phyloP scores from a whole-genome alignment of 2,797 vertebrate species.

The Lutjanus argentimaculatus region DNA sequence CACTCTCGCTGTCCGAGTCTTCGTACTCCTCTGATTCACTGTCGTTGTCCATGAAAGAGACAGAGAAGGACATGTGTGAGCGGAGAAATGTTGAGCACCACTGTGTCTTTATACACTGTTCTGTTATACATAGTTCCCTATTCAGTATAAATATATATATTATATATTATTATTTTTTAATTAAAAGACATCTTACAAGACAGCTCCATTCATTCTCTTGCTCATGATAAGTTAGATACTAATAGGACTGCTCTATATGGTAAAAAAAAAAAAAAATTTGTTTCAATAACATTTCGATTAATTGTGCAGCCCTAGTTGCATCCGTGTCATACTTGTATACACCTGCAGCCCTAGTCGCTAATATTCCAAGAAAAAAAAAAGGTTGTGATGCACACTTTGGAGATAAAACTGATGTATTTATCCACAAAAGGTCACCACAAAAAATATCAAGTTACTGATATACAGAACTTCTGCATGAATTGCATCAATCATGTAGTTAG shows the following conservation, averaged over 20 bases:
- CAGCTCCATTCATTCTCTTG: neutral
- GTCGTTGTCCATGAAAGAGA: slow-evolving; percentile 64
- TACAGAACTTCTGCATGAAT: neutral
- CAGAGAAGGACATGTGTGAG: slow-evolving; percentile 43
- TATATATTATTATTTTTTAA: neutral
- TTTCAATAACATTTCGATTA: no score
- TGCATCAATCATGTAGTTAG: neutral
- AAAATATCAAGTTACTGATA: neutral
- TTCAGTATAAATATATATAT: neutral
- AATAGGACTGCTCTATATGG: no score
- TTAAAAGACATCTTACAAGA: slow-evolving; percentile 2
- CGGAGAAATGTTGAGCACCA: neutral
- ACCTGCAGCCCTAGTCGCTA: neutral
- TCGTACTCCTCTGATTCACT: slow-evolving; percentile 89
- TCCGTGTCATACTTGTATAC: no score
- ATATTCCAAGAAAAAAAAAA: slow-evolving; percentile 8
- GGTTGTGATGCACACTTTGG: neutral
- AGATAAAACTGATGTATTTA: neutral
- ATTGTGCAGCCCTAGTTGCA: no score
- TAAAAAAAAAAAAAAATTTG: no score
- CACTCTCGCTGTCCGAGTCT: slow-evolving; percentile 90
- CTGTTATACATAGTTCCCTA: neutral
- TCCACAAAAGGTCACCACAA: slow-evolving; percentile 1
- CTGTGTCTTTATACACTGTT: neutral
- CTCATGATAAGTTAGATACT: neutral